Evolutionary conservation across 1,140 invertebrate genomes (phyloP).

Genomic region (Mizuhopecten yessoensis): DNA sequence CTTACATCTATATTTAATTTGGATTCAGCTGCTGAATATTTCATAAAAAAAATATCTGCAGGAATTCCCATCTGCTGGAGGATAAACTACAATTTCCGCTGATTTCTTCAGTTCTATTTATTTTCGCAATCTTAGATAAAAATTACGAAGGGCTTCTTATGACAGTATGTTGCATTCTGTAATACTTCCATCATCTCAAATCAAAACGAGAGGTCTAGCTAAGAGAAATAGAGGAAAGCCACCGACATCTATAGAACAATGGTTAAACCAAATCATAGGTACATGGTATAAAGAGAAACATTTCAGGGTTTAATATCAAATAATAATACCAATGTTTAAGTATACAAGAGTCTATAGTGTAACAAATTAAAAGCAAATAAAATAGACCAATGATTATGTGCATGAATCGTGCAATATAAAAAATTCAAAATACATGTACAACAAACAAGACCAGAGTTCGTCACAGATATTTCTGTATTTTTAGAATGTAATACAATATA

Average conservation of each 20-base stretch:
- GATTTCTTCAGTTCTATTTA: too few species aligned
- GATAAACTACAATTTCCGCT: too few species aligned
- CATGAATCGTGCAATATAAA: background rate
- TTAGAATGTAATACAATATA: background rate
- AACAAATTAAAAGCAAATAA: background rate
- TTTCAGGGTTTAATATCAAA: too few species aligned
- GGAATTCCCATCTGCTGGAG: too few species aligned
- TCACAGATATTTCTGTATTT: background rate
- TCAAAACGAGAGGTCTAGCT: background rate
- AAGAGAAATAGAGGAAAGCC: background rate
- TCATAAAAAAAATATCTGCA: too few species aligned
- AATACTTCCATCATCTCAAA: too few species aligned
- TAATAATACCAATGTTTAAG: too few species aligned
- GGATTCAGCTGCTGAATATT: too few species aligned
- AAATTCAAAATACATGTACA: slow-evolving; percentile 21
- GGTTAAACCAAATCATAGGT: background rate
- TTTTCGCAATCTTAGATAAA: too few species aligned
- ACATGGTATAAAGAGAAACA: background rate
- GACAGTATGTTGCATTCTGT: too few species aligned
- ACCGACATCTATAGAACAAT: background rate
- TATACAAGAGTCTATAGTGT: background rate
- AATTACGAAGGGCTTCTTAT: too few species aligned
- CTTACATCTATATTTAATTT: too few species aligned
- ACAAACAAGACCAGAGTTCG: slow-evolving; percentile 4
- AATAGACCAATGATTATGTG: background rate